Percentiles rank a stretch among this genome's conserved stretches.
Conservation (phyloP, 2,888 invertebrate species). For the Enchytraeus crypticus region DNA sequence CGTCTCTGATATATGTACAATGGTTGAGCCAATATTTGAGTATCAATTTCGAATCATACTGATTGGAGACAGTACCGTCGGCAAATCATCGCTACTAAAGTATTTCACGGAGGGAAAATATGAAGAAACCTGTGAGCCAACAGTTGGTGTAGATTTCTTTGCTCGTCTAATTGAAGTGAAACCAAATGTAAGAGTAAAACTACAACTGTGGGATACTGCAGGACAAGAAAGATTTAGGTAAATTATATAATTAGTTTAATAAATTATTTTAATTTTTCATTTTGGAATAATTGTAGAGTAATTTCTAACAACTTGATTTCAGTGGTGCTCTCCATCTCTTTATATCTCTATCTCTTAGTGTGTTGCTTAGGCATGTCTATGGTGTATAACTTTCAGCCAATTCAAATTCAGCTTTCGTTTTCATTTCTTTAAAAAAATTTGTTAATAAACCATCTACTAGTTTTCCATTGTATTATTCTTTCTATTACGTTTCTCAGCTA, state of each 20-base stretch:
- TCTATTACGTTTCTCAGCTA: no score
- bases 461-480: no score
- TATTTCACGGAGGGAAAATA: constrained; percentile 53
- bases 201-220: constrained; percentile 97
- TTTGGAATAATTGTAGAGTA: neutral
- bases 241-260: no score
- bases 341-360: no score
- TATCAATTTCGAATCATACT: constrained; percentile 94
- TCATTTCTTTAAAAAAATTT: no score
- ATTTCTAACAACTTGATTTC: no score
- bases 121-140: constrained; percentile 75
- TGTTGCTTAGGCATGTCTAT: no score
- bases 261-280: neutral
- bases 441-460: no score
- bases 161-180: constrained; percentile 89
- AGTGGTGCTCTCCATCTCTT: no score
- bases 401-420: no score
- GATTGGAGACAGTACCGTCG: constrained; percentile 96
- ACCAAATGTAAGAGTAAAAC: constrained; percentile 87
- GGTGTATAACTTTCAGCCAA: no score
- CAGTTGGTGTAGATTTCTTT: constrained; percentile 97
- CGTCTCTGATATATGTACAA: no score
- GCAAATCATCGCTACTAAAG: constrained; percentile 84
- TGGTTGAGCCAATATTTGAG: constrained; percentile 71
- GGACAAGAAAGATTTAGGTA: constrained; percentile 91